Base-by-base conservation (phyloP, 2,888 invertebrate genomes). In the Ornithoptera priamus region DNA sequence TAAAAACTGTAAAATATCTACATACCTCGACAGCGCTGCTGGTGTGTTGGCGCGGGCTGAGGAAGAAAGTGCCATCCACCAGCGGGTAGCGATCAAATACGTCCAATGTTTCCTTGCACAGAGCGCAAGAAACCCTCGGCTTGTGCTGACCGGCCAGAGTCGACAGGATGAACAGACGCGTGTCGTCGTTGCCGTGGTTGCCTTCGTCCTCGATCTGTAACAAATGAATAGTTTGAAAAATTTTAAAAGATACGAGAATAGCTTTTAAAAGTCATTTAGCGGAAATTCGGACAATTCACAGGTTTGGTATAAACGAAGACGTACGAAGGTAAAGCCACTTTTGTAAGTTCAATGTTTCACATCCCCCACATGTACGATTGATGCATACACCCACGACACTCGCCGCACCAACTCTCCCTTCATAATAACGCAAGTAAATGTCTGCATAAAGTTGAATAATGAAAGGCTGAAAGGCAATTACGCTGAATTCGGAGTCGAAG, bases 81-180 rank as follows among this genome's bases (percentile, higher is more conserved):
- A 99, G 94, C 1, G 99, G 99, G 92, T 99, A 99, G 83, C 98
- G 95, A 93, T 99, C 99, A 92, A 98, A 99, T 71, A 99, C 98
- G 75, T 96, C 94, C 94, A 99, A 94, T 71, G 96, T 95, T 68
- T 96, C 96, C 81, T 97, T 96, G 93, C 99, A 99, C 77, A 97
- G 94, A 74, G 97, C 97, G 91, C 97, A 99, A 69, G 95, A 95
- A 60, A 97, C 97, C 80, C 95, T 94, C 74, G 96, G 96, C 90
- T 97, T 96, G 81, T 98, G 97, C 84, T 97, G 96, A 46, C 97
- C 97, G 73, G 98, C 98, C 84, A 99, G 93, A 60, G 98, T 98
- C 72, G 98, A 98, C 84, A 99, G 93, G 80, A 99, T 97, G 93
- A 99, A 99, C 83, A 97, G 96, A 77, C 99, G 95, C 64, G 98